These are phyloP conservation scores for Halictus rubicundus DNA, from an alignment of 1,140 invertebrate species.

Conservation along the genomic window DNA sequence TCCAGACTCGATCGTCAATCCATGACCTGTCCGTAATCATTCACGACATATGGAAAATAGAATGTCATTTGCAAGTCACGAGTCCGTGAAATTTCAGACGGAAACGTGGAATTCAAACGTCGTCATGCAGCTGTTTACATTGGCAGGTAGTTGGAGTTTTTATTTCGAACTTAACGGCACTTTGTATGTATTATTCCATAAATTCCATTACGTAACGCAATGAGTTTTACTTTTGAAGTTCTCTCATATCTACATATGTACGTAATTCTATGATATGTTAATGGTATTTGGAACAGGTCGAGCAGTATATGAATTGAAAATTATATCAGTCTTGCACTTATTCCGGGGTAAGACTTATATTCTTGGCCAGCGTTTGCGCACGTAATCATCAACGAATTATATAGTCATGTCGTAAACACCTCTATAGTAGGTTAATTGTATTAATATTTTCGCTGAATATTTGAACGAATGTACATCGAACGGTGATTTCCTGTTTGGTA, in stretches of 20 bases:
- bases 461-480: neutral
- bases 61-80: neutral
- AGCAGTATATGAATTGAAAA: no score
- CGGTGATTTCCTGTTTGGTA: neutral
- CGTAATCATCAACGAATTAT: no score
- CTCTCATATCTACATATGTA: no score
- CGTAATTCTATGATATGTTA: no score
- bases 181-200: neutral
- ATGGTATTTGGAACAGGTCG: no score
- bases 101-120: neutral
- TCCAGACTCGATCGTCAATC: neutral
- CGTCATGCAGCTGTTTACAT: constrained; percentile 17
- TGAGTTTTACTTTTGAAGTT: no score
- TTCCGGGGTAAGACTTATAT: no score
- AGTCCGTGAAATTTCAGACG: neutral
- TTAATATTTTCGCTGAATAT: neutral
- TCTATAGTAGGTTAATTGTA: no score
- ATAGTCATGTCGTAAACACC: no score
- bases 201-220: neutral
- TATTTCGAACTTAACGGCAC: neutral
- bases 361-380: no score
- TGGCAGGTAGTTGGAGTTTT: constrained; percentile 10
- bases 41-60: neutral
- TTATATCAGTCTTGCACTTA: no score
- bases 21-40: neutral